Conservation (phyloP, 2,797 vertebrate species). For the Meda fulgida region DNA sequence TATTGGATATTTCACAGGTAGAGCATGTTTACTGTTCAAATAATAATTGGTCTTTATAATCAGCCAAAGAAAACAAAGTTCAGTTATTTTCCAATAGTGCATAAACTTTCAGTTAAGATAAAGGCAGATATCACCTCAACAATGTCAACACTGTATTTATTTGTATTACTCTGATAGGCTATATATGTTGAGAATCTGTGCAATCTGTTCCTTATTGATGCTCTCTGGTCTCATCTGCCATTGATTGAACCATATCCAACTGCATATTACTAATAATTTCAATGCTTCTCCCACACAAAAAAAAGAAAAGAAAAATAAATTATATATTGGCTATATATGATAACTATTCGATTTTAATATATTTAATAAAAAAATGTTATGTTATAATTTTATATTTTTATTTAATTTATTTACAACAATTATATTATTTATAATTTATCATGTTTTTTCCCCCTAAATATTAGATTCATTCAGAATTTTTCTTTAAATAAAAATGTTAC, state of each 20-base stretch:
- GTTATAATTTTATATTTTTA: no score
- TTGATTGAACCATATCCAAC: not conserved
- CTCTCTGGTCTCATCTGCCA: not conserved
- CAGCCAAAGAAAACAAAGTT: not conserved
- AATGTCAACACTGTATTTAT: not conserved
- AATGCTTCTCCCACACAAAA: no score
- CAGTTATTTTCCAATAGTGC: not conserved
- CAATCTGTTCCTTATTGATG: conserved; percentile 13
- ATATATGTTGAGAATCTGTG: conserved; percentile 17
- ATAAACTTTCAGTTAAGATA: not conserved
- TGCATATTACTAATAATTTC: no score
- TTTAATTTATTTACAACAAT: no score
- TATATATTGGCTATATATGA: no score
- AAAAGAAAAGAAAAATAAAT: no score
- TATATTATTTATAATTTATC: no score
- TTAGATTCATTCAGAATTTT: no score
- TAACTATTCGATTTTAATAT: no score
- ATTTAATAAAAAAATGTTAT: no score
- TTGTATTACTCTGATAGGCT: not conserved
- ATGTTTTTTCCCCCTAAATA: no score
- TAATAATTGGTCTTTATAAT: not conserved
- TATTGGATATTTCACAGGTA: not conserved
- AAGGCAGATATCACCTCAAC: not conserved
- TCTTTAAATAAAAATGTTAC: no score
- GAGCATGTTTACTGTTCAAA: not conserved